These are phyloP conservation scores for Anthrax anthrax DNA, from an alignment of 2,888 invertebrate species.

Conservation along the genomic window DNA sequence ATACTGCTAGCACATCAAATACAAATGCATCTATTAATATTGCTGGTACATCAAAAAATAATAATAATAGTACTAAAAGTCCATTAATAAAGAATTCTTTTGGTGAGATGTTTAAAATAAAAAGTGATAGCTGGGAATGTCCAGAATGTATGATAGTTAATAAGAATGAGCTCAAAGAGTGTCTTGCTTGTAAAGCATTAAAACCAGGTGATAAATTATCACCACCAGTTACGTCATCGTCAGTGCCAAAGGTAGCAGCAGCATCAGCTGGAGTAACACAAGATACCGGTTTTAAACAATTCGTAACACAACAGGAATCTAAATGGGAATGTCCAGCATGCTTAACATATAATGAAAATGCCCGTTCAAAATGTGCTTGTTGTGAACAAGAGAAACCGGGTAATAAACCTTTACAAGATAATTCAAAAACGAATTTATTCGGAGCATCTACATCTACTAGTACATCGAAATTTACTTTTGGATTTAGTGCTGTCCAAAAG, in stretches of 20 bases:
- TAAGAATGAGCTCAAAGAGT: conserved; percentile 32
- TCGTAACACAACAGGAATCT: conserved; percentile 25
- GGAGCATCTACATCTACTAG: conserved; percentile 17
- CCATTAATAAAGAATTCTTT: conserved; percentile 20
- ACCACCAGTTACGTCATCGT: conserved; percentile 5
- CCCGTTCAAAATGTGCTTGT: conserved; percentile 39
- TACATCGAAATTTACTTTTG: conserved; percentile 26
- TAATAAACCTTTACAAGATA: conserved; percentile 13
- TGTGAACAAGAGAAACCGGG: conserved; percentile 43
- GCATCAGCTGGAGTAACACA: conserved; percentile 8
- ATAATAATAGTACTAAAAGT: too few species aligned
- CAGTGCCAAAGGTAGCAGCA: conserved; percentile 2
- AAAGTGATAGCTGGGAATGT: conserved; percentile 45
- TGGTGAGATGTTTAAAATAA: conserved; percentile 38
- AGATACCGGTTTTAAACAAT: conserved; percentile 28
- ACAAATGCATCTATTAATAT: background rate
- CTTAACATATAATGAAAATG: conserved; percentile 41
- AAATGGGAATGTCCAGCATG: conserved; percentile 49
- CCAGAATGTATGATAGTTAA: conserved; percentile 42
- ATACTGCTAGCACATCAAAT: background rate
- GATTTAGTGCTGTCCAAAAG: conserved; percentile 21
- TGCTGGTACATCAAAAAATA: background rate
- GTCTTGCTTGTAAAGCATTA: conserved; percentile 40
- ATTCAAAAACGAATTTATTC: conserved; percentile 21
- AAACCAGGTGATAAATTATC: conserved; percentile 26